Base-by-base conservation (phyloP, 2,797 vertebrate genomes). In the Fistularia tabacaria region DNA sequence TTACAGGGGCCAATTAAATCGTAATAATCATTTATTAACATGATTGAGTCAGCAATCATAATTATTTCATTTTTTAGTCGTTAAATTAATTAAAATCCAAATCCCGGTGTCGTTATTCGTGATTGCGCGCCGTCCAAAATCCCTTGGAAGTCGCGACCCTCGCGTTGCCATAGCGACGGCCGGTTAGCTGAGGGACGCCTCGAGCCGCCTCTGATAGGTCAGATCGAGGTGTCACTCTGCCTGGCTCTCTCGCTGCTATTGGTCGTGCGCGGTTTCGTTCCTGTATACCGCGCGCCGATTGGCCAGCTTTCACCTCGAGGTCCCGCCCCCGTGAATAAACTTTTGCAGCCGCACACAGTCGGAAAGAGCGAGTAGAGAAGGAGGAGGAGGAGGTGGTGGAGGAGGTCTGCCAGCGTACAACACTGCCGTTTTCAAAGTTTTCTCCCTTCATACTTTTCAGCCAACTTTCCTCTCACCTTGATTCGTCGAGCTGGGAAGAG, bases 101-200 rank as follows among this genome's bases (percentile, higher is more conserved):
- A 25, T 25, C 25, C 2, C 5, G 2, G 25, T 25, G 2, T 25
- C 2, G 25, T 5, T 25, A 25, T 3, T 25, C 25, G 25, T 25
- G 25, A 25, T 25, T 25, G 25, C 5, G 25, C 25, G 25, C 39
- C 39, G 8, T 40, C 39, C 39, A 40, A 8, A 40, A 40, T 40
- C 39, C 14, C 14, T 13, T 13, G 6, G 58, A 54, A 66, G 65
- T 64, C 66, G 53, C 69, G 52, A 42, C 70, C 76, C 76, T 46
- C 37, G 11, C 37, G 79, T 84, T 76, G 56, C 79, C 72, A 51
- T 66, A 49, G 78, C 55, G 81, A 85, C 86, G 48, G 44, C 36
- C 50, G 38, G 14, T 37, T 8, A 10, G 49, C 6, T 8, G 3
- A 14, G 46, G 41, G 63, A 64, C 64, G 60, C 69, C 25, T 47